Evolutionary conservation across 2,888 invertebrate species (phyloP), one percentile per base, ranked within the genome.

Genomic region (Kryphioiulus occultus): DNA sequence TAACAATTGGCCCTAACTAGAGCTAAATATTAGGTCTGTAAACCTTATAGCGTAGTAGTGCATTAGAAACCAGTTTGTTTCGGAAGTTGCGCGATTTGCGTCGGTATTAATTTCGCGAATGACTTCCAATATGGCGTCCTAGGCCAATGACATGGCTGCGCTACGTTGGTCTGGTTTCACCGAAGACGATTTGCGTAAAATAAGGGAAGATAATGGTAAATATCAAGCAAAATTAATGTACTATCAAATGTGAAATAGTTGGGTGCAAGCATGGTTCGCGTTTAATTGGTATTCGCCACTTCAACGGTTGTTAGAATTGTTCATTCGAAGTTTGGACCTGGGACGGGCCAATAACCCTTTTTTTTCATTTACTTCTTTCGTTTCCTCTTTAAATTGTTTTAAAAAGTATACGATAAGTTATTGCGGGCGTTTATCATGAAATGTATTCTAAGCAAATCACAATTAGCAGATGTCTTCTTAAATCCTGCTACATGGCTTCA

Each of bases 121-220:
- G 59, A 59, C 22, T 59, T n/a, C 59, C 22, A 59, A 59, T 59
- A 59, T 59, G 59, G 59, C 59, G 19, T 19, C 59, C n/a, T 59
- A n/a, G 59, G 59, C 59, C 59, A n/a, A 22, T 59, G 59, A 59
- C 59, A 59, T 59, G 59, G 59, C 59, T n/a, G n/a, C 59, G n/a
- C 59, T 59, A n/a, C 59, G 59, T 59, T 59, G 59, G 59, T 59
- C 59, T 59, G 59, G 59, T 3, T 59, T 59, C 22, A 59, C 59
- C 5, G 59, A 59, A 22, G 59, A 59, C n/a, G 59, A 59, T 59
- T 22, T 59, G n/a, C 59, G 59, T n/a, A 59, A 59, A 59, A 59
- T 59, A 2, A 59, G 22, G 10, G n/a, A 59, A 1, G 59, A 59
- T 59, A 59, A 59, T n/a, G 59, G 59, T 59, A 59, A 59, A 59